Conservation (phyloP, 2,888 invertebrate species). For the Drosophila kuntzei region DNA sequence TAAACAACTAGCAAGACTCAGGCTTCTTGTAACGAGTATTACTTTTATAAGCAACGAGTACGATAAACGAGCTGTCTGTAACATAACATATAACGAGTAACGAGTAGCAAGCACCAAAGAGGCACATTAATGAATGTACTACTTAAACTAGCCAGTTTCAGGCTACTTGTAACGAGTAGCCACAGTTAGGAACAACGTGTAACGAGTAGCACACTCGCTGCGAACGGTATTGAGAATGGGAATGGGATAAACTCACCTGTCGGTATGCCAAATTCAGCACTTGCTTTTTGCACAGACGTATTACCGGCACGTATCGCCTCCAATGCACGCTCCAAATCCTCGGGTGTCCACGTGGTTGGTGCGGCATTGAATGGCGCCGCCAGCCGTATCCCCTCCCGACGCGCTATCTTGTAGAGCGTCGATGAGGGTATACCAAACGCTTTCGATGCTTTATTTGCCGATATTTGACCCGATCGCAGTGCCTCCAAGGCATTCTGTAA, state of each 20-base stretch:
- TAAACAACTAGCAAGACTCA: not conserved
- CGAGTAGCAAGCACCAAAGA: not conserved
- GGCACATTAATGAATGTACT: too few species aligned
- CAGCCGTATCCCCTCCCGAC: slow-evolving; percentile 94
- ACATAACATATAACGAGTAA: not conserved
- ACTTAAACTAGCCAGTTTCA: not conserved
- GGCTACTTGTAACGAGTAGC: not conserved
- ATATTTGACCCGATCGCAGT: slow-evolving; percentile 92
- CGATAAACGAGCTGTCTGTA: not conserved
- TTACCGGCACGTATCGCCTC: slow-evolving; percentile 92
- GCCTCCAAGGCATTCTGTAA: slow-evolving; percentile 93
- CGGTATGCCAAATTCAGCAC: slow-evolving; percentile 94
- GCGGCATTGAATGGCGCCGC: slow-evolving; percentile 96
- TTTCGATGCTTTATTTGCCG: slow-evolving; percentile 96
- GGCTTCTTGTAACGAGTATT: not conserved
- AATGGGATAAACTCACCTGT: slow-evolving; percentile 87
- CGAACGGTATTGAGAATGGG: not conserved
- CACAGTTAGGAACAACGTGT: not conserved
- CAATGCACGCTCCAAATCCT: slow-evolving; percentile 92
- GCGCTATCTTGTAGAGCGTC: slow-evolving; percentile 95
- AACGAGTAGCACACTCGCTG: not conserved
- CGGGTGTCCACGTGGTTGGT: slow-evolving; percentile 94
- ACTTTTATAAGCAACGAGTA: too few species aligned
- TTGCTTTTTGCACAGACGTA: slow-evolving; percentile 94
- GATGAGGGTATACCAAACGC: slow-evolving; percentile 96